Evolutionary conservation across 23 tunicate genomes (phyloP).

Genomic region (Ciona savignyi): DNA sequence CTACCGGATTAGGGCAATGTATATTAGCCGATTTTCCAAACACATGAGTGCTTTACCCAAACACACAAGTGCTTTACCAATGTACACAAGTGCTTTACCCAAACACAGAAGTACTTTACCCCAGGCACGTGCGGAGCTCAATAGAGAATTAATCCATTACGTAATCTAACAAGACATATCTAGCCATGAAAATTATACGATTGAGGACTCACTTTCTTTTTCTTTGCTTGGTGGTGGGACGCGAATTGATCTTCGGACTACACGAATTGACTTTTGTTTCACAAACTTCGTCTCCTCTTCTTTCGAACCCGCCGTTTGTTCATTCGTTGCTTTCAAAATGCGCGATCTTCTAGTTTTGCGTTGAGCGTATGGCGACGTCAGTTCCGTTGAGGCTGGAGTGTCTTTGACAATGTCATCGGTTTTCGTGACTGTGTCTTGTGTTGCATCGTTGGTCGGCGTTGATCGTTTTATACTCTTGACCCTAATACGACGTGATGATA

Average conservation of each 20-base stretch:
- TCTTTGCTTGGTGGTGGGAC: neutral
- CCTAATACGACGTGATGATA: conserved; percentile 2
- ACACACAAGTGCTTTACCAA: too few species aligned
- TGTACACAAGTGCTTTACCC: too few species aligned
- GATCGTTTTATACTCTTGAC: conserved; percentile 15
- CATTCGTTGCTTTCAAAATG: neutral
- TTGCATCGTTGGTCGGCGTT: neutral
- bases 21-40: too few species aligned
- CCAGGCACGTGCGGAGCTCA: too few species aligned
- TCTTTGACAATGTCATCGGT: neutral
- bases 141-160: too few species aligned
- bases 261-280: neutral
- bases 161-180: too few species aligned
- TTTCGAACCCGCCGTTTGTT: neutral
- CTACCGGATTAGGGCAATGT: too few species aligned
- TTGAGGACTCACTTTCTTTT: too few species aligned
- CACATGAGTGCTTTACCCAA: too few species aligned
- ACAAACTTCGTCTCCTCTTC: neutral
- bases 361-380: neutral
- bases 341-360: neutral
- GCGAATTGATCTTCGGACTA: conserved; percentile 2
- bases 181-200: too few species aligned
- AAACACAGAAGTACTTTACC: too few species aligned
- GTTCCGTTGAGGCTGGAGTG: neutral
- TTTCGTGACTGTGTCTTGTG: neutral